Base-by-base conservation (phyloP, 2,113 vertebrate species). In the Platysteira castanea region DNA sequence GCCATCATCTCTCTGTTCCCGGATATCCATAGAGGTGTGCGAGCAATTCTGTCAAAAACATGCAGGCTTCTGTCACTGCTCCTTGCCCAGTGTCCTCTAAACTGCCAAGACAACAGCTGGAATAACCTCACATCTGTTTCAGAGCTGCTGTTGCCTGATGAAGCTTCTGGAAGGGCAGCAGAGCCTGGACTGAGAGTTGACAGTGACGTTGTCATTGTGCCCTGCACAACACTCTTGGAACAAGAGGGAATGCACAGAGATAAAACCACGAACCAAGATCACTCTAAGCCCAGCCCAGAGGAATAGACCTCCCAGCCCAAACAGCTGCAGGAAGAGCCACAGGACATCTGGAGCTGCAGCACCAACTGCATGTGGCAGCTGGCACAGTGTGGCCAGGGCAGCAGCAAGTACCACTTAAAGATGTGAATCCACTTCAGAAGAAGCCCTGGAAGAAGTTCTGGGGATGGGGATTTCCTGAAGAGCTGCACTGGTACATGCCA, bases 131-230 rank as follows among this genome's bases (percentile, higher is more conserved):
- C 2, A 3, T 9, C 22, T 60, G 35, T 31, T 23, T 0, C 9
- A 78, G 44, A 79, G 28, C 41, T 41, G 44, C 22, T 53, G 6
- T 4, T 9, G 3, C 74, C 44, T 67, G 35, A n/a, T 0, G 3
- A 61, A 89, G 49, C 42, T 60, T 79, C 42, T 39, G 52, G 47
- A 63, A 61, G 13, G 22, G 27, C 27, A 82, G 65, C 84, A 67
- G 73, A 91, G 33, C 47, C 65, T 44, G 81, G 44, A 56, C 44
- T n/a, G 69, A 89, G 54, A 17, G 30, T 23, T 27, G 13, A 27
- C 11, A 10, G 39, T 1, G 11, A 21, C 0, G 3, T 1, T 1
- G 28, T 42, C 22, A 3, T 16, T 0, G n/a, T 27, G 82, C 49
- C 50, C 77, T 2, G 2, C 9, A 56, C 16, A 22, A 31, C 2